Evolutionary conservation across 2,113 vertebrate species (phyloP).

Genomic region (zebrafish (Danio rerio)): DNA sequence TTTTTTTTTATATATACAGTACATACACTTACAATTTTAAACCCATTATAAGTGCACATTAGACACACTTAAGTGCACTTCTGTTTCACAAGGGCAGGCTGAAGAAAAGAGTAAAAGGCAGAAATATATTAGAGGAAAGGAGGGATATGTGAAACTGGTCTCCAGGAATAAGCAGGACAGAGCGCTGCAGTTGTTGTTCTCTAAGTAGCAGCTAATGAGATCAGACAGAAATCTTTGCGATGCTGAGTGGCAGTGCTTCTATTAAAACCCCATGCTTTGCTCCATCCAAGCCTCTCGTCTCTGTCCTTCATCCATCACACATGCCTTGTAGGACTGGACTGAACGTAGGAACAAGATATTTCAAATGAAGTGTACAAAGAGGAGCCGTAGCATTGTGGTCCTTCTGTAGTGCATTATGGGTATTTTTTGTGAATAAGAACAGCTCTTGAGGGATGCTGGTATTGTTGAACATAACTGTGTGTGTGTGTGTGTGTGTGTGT

Average conservation of each 20-base stretch:
- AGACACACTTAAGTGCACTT: neutral
- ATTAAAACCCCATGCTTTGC: conserved; percentile 41
- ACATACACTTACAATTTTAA: neutral
- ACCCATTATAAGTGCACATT: neutral
- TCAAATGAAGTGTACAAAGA: conserved; percentile 4
- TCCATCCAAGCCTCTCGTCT: conserved; percentile 23
- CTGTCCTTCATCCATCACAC: conserved; percentile 24
- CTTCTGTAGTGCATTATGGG: conserved; percentile 21
- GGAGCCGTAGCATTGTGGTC: neutral
- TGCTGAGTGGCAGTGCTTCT: conserved; percentile 44
- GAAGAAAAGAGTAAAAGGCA: conserved; percentile 45
- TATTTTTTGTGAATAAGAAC: conserved; percentile 8
- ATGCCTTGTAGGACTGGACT: neutral
- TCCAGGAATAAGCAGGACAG: conserved; percentile 30
- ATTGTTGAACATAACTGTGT: neutral
- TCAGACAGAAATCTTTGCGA: conserved; percentile 44
- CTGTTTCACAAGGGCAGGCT: neutral
- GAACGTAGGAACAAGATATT: neutral
- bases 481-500: conserved; percentile 30
- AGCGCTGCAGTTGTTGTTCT: conserved; percentile 43
- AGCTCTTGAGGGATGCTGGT: conserved; percentile 1
- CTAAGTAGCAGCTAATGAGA: conserved; percentile 58
- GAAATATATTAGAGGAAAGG: conserved; percentile 15
- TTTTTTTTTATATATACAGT: neutral
- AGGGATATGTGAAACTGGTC: conserved; percentile 33